These are phyloP conservation scores for Carcharodon carcharias DNA, from an alignment of 2,797 vertebrate species.

Conservation along the genomic window DNA sequence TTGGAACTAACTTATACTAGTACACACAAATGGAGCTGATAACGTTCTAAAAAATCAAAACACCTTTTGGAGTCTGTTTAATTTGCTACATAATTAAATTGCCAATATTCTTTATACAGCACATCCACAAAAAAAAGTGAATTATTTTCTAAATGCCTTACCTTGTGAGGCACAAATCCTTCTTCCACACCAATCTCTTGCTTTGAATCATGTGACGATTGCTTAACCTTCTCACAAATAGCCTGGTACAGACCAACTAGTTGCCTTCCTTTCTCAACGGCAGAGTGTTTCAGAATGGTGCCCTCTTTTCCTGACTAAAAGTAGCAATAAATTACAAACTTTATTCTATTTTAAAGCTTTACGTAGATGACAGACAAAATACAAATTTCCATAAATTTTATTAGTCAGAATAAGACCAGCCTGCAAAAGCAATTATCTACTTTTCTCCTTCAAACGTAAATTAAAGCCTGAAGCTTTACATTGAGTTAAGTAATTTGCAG, in stretches of 20 bases:
- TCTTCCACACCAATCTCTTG: background rate
- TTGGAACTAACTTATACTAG: background rate
- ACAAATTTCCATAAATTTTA: background rate
- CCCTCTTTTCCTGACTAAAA: background rate
- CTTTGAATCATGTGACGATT: background rate
- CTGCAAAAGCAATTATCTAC: background rate
- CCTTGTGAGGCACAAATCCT: background rate
- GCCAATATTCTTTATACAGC: background rate
- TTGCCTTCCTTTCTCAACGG: background rate
- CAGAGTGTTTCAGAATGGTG: background rate
- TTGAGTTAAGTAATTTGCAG: background rate
- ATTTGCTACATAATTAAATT: background rate
- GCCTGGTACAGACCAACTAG: conserved; percentile 26
- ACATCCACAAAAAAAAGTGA: background rate
- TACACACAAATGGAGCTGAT: background rate
- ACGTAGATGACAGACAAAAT: background rate
- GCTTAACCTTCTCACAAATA: conserved; percentile 4
- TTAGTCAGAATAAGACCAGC: background rate
- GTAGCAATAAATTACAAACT: background rate
- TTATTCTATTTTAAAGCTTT: background rate
- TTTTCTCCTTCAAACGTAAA: background rate
- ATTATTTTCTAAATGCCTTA: background rate
- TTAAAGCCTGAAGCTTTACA: background rate
- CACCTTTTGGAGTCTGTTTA: background rate
- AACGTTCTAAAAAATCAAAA: background rate